A percentile compares a stretch with the other conserved stretches of the same genome.
Conservation (phyloP, 2,797 vertebrate species). For the Argya squamiceps region DNA sequence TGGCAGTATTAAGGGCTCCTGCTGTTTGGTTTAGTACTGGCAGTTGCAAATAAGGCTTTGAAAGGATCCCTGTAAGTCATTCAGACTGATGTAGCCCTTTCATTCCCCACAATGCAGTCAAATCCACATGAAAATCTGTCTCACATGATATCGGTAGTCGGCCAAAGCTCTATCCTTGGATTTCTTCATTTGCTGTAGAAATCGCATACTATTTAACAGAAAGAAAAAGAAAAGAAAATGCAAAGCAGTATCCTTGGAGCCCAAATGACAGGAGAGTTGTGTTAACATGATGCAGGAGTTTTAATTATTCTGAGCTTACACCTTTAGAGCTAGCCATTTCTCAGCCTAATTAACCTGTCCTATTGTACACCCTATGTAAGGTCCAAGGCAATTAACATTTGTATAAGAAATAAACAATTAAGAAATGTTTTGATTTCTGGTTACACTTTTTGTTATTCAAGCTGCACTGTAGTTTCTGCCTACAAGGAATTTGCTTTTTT, state of each 20-base stretch:
- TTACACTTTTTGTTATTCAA: constrained; percentile 40
- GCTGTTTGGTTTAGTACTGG: constrained; percentile 7
- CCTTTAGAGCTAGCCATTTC: constrained; percentile 39
- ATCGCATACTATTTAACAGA: neutral
- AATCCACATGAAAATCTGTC: constrained; percentile 46
- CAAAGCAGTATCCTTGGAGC: neutral
- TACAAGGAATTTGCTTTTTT: neutral
- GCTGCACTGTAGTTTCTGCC: neutral
- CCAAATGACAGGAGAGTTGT: constrained; percentile 8
- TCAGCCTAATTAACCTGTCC: constrained; percentile 65
- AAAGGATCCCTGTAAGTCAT: constrained; percentile 21
- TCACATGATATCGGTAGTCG: constrained; percentile 3
- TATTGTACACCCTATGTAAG: constrained; percentile 43
- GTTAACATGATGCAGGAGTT: constrained; percentile 19
- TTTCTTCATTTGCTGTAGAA: neutral
- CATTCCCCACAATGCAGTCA: neutral
- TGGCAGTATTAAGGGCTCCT: neutral
- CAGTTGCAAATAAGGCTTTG: constrained; percentile 40
- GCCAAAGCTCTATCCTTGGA: neutral
- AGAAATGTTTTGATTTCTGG: constrained; percentile 53
- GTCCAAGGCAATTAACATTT: constrained; percentile 66
- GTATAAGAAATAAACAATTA: constrained; percentile 46
- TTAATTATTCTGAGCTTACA: constrained; percentile 55
- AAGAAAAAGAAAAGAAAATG: neutral
- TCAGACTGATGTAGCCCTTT: neutral